A percentile compares a stretch with the other conserved stretches of the same genome.
Evolutionary conservation across 2,888 invertebrate species (phyloP).

Genomic region (Netelia inedita): DNA sequence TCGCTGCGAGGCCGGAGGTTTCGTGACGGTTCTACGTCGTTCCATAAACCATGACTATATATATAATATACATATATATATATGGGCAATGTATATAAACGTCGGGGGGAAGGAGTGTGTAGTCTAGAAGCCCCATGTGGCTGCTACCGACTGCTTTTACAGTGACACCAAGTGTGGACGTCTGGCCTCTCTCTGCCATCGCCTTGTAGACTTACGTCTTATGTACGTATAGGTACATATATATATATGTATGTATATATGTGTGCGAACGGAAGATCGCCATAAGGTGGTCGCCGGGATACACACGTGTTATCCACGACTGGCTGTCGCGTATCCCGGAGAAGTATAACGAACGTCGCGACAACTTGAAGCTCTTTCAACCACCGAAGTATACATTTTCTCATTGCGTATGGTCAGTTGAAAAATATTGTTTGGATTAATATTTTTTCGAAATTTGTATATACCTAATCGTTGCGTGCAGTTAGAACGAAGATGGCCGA

Average conservation of each 20-base stretch:
- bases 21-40: conserved; percentile 13
- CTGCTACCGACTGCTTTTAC: conserved; percentile 12
- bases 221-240: background rate
- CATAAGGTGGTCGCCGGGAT: conserved; percentile 48
- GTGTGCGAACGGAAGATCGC: conserved; percentile 36
- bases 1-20: conserved; percentile 1
- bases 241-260: no score
- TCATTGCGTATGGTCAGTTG: background rate
- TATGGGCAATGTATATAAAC: background rate
- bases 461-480: no score
- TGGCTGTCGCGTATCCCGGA: background rate
- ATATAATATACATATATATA: background rate
- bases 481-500: background rate
- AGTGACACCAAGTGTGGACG: background rate
- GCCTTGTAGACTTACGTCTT: background rate
- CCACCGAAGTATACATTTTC: no score
- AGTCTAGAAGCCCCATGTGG: conserved; percentile 36
- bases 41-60: background rate
- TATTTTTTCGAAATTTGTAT: background rate
- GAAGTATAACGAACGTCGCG: background rate
- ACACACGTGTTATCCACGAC: conserved; percentile 39
- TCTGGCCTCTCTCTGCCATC: conserved; percentile 11
- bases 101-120: background rate
- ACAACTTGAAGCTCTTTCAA: background rate
- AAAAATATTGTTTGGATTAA: background rate